A percentile compares a stretch with the other conserved stretches of the same genome.
Conservation (phyloP, 2,797 vertebrate genomes). For the Chloroceryle amazona region DNA sequence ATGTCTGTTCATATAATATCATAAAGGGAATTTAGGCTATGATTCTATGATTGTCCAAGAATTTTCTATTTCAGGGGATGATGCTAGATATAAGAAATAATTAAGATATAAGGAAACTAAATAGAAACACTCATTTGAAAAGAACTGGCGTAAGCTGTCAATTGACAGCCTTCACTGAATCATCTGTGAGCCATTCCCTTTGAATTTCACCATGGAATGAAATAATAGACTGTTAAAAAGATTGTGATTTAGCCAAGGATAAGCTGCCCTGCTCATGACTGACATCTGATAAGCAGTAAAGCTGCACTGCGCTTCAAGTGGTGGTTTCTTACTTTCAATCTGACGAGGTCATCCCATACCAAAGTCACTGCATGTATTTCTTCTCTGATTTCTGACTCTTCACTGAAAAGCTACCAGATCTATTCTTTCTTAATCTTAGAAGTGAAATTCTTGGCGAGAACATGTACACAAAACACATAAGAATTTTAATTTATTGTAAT, state of each 20-base stretch:
- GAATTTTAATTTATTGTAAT: background rate
- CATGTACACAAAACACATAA: rapidly evolving
- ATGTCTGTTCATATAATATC: background rate
- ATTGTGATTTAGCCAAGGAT: slow-evolving; percentile 4
- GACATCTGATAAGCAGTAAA: slow-evolving; percentile 33
- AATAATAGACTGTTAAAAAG: background rate
- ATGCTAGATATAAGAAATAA: background rate
- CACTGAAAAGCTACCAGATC: background rate
- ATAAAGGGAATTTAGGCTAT: background rate
- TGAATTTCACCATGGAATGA: background rate
- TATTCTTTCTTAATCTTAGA: background rate
- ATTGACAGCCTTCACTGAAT: background rate
- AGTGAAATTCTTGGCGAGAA: background rate
- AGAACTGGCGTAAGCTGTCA: background rate
- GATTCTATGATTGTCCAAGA: background rate
- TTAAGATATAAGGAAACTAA: background rate
- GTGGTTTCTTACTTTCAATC: slow-evolving; percentile 15
- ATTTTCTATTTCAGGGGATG: background rate
- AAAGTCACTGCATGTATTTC: slow-evolving; percentile 3
- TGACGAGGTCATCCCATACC: background rate
- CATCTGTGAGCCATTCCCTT: background rate
- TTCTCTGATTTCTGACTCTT: background rate
- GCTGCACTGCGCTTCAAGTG: background rate
- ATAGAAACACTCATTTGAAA: background rate
- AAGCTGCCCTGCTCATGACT: background rate